Conservation (phyloP, 2,888 invertebrate genomes). For the Drosophila mettleri region DNA sequence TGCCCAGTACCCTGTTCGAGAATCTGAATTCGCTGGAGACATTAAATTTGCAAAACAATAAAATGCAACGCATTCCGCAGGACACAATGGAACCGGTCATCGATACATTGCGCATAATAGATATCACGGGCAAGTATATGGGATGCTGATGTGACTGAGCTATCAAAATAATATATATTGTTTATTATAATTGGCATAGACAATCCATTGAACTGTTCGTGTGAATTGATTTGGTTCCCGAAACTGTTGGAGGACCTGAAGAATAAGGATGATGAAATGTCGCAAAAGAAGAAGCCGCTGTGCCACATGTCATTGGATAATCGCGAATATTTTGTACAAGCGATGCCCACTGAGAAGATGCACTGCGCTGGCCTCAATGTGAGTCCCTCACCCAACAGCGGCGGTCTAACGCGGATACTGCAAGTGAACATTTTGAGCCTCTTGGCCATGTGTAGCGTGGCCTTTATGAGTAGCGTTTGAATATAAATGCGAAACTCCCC, state of each 20-base stretch:
- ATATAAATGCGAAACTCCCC: constrained; percentile 51
- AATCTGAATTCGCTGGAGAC: constrained; percentile 95
- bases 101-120: constrained; percentile 93
- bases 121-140: constrained; percentile 91
- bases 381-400: constrained; percentile 82
- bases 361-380: constrained; percentile 90
- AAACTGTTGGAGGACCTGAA: constrained; percentile 91
- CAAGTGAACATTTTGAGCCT: constrained; percentile 82
- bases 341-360: constrained; percentile 93
- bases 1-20: constrained; percentile 94
- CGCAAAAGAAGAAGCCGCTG: constrained; percentile 93
- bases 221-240: constrained; percentile 95
- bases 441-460: constrained; percentile 75
- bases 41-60: constrained; percentile 94
- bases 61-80: constrained; percentile 92
- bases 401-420: constrained; percentile 81
- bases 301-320: constrained; percentile 93
- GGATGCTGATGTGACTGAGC: neutral
- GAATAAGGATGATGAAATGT: constrained; percentile 94
- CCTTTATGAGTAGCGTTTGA: constrained; percentile 72
- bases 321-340: constrained; percentile 92
- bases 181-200: constrained; percentile 87
- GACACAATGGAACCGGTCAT: constrained; percentile 95
- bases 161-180: neutral
- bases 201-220: constrained; percentile 94